phyloP scores from a whole-genome alignment of 2,113 vertebrate genomes.

The Salvelinus namaycush region DNA sequence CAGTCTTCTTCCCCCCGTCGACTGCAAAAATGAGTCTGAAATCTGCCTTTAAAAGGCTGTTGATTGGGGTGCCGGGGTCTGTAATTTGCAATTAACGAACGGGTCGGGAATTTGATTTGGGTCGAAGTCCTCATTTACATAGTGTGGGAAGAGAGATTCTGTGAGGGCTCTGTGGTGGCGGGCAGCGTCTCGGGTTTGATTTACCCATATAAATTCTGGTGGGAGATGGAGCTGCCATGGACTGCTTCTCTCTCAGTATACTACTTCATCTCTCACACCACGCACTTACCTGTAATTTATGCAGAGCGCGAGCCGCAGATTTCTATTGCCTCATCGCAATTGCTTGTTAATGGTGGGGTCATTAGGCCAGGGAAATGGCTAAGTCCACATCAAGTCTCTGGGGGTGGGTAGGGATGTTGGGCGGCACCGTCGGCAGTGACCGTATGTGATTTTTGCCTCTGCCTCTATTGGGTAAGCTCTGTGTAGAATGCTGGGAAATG shows the following conservation, averaged over 20 bases:
- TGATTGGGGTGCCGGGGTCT: conserved; percentile 80
- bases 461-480: conserved; percentile 16
- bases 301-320: conserved; percentile 69
- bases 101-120: conserved; percentile 79
- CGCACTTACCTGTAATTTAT: conserved; percentile 72
- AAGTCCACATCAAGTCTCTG: conserved; percentile 65
- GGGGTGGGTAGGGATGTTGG: conserved; percentile 47
- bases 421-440: conserved; percentile 46
- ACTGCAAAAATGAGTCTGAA: conserved; percentile 73
- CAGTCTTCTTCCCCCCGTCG: conserved; percentile 62
- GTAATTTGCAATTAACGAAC: conserved; percentile 81
- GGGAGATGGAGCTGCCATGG: conserved; percentile 24
- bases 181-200: conserved; percentile 54
- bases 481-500: background rate
- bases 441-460: conserved; percentile 29
- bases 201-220: conserved; percentile 53
- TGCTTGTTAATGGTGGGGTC: conserved; percentile 72
- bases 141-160: conserved; percentile 55
- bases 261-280: conserved; percentile 69
- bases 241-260: conserved; percentile 50
- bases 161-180: conserved; percentile 19
- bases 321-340: conserved; percentile 77
- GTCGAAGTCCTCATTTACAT: conserved; percentile 80
- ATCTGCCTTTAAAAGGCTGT: conserved; percentile 73
- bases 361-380: conserved; percentile 67